Evolutionary conservation across 2,113 vertebrate genomes (phyloP), one percentile per base, ranked within the genome.

Genomic region (Ploceus nigricollis): DNA sequence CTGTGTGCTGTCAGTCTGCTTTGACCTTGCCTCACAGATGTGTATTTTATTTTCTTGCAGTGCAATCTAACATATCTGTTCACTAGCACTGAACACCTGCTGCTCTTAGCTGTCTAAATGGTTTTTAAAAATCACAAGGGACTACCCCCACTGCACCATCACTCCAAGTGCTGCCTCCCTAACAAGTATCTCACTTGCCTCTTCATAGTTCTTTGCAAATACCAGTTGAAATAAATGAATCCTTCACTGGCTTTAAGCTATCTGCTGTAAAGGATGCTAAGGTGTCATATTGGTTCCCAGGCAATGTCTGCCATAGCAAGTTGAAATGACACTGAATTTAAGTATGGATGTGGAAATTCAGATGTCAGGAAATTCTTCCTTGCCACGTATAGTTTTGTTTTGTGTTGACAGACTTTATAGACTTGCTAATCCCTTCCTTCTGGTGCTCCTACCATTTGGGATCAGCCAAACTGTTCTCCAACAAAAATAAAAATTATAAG

Each of bases 141-240:
- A 13, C 33, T 27, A 12, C 3, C 5, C 3, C 4, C 7, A 15
- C 10, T 13, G 6, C n/a, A 60, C 28, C 10, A 2, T 20, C 24
- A 17, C 37, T 73, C 12, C 51, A 69, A 39, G n/a, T 42, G 24
- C 22, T 61, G 9, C 18, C 40, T 72, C 37, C 13, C 8, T 72
- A n/a, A 45, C 15, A 48, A 73, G 7, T 57, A 47, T 50, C 57
- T 61, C 33, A 33, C 27, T 61, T 77, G 31, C 27, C 22, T 53
- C 53, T 72, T 79, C 17, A n/a, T 1, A 68, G 25, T 27, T 42
- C 42, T 81, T 83, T 79, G 48, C 23, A 86, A 91, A 83, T 23
- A 44, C 3, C 48, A 30, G 3, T 33, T 64, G 47, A 87, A 90
- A 79, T 14, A 71, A 78, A 51, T 20, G 4, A 91, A 72, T 68